These are phyloP conservation scores for Spatulosminthurus flaviceps DNA, from an alignment of 2,888 invertebrate species.

Conservation along the genomic window DNA sequence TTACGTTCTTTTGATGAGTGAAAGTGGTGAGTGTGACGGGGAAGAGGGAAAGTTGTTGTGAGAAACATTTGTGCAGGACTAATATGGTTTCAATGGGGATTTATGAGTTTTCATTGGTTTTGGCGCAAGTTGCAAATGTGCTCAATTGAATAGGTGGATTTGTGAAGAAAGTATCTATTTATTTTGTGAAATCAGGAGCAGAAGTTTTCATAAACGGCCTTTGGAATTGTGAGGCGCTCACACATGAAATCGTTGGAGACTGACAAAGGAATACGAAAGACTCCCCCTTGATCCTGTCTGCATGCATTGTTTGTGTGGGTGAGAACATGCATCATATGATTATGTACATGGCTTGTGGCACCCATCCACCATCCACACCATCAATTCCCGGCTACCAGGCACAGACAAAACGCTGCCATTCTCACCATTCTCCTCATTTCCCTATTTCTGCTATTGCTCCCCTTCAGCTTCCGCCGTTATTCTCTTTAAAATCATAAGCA, in stretches of 20 bases:
- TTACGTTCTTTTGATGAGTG: no score
- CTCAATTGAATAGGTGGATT: not conserved
- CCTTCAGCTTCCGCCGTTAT: no score
- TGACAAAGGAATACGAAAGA: not conserved
- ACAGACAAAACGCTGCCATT: no score
- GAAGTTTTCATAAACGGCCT: conserved; percentile 10
- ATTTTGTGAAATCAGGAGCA: conserved; percentile 21
- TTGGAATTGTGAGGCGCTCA: not conserved
- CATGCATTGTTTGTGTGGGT: not conserved
- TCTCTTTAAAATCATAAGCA: no score
- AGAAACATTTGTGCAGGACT: no score
- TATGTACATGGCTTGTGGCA: no score
- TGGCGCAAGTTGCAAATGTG: not conserved
- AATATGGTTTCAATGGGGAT: not conserved
- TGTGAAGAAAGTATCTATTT: conserved; percentile 16
- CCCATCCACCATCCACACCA: no score
- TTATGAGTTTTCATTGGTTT: conserved; percentile 11
- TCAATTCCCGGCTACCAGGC: no score
- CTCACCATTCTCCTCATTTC: no score
- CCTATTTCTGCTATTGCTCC: no score
- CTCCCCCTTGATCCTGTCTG: not conserved
- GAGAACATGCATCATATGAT: conserved; percentile 6
- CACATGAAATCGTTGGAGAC: not conserved
- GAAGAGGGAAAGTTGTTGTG: no score
- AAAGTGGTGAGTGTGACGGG: no score